These are phyloP conservation scores for Aporophyla lueneburgensis DNA, from an alignment of 2,888 invertebrate genomes.

Conservation along the genomic window DNA sequence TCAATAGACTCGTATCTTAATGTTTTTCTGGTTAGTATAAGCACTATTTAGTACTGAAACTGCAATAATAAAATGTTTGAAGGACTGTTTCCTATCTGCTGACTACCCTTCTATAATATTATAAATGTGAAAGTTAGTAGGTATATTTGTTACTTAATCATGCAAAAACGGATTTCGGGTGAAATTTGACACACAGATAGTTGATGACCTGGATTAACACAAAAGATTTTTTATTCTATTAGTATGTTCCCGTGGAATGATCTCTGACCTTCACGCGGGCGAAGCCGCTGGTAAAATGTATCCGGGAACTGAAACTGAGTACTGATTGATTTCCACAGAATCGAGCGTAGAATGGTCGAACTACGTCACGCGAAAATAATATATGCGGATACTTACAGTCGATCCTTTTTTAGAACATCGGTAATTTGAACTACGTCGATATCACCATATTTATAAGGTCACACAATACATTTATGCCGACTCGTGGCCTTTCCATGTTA, in stretches of 20 bases:
- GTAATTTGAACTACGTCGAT: slow-evolving; percentile 46
- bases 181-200: too few relatives aligned
- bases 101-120: too few relatives aligned
- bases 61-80: neutral
- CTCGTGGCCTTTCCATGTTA: slow-evolving; percentile 34
- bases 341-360: neutral
- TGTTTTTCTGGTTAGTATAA: neutral
- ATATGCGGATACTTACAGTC: neutral
- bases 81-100: neutral
- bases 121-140: too few relatives aligned
- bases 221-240: too few relatives aligned
- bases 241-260: too few relatives aligned
- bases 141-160: too few relatives aligned
- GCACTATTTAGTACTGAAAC: neutral
- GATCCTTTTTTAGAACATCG: slow-evolving; percentile 35
- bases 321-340: slow-evolving; percentile 14
- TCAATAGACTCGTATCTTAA: slow-evolving; percentile 13
- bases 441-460: slow-evolving; percentile 41
- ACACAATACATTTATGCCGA: slow-evolving; percentile 30
- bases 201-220: too few relatives aligned
- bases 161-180: too few relatives aligned
- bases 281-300: neutral
- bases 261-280: too few relatives aligned
- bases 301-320: slow-evolving; percentile 1
- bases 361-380: slow-evolving; percentile 25